A percentile compares a stretch with the other conserved stretches of the same genome.
phyloP scores from a whole-genome alignment of 2,888 invertebrate genomes.

The Lycocerus yunnanus region DNA sequence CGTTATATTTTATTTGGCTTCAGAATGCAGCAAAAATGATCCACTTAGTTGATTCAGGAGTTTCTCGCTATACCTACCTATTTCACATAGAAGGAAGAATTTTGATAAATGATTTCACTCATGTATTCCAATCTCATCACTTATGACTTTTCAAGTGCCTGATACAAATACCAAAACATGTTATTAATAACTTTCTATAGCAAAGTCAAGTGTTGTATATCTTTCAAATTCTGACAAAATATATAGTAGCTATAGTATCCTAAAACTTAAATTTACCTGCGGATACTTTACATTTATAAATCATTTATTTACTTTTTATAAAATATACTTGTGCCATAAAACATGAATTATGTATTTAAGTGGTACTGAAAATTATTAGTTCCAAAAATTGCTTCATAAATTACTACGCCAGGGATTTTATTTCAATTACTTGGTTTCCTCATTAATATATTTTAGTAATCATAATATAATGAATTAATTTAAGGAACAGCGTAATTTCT shows the following conservation, averaged over 20 bases:
- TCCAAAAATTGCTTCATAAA: background rate
- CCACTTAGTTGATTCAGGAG: conserved; percentile 45
- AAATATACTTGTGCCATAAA: background rate
- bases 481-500: background rate
- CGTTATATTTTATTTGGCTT: conserved; percentile 35
- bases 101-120: conserved; percentile 34
- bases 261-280: conserved; percentile 1
- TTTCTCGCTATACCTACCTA: conserved; percentile 27
- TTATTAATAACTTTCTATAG: conserved; percentile 15
- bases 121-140: conserved; percentile 32
- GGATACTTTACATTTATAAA: background rate
- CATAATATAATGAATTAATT: background rate
- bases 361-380: background rate
- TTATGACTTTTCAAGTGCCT: conserved; percentile 22
- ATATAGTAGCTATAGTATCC: background rate
- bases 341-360: background rate
- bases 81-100: conserved; percentile 26
- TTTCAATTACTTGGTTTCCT: background rate
- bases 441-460: background rate
- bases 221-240: conserved; percentile 6
- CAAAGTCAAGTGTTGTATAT: conserved; percentile 14
- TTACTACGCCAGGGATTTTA: background rate
- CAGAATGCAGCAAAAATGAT: conserved; percentile 44
- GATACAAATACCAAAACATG: conserved; percentile 27
- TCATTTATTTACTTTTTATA: background rate